These are phyloP conservation scores for Eueremaeus valkanovi DNA, from an alignment of 2,888 invertebrate genomes.

Conservation along the genomic window DNA sequence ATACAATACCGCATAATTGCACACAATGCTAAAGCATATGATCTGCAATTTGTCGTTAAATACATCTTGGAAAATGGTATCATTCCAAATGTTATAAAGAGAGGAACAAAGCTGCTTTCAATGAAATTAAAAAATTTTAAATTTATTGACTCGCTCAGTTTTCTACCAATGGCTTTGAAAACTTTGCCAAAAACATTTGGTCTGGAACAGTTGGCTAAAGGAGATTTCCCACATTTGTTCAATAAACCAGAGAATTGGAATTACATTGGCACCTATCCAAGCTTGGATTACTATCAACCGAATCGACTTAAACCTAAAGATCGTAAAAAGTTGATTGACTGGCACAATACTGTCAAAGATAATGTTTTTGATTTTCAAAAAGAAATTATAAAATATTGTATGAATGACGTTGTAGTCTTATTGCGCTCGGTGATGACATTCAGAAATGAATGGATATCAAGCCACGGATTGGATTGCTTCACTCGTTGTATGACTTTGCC, in stretches of 20 bases:
- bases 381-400: conserved; percentile 46
- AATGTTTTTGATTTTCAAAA: conserved; percentile 45
- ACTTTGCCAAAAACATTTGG: conserved; percentile 34
- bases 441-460: conserved; percentile 8
- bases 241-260: conserved; percentile 33
- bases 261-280: conserved; percentile 12
- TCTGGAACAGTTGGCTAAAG: conserved; percentile 1
- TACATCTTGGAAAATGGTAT: not conserved
- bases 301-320: not conserved
- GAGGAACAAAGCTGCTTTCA: conserved; percentile 36
- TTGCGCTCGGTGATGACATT: conserved; percentile 38
- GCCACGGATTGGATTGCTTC: conserved; percentile 43
- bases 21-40: conserved; percentile 41
- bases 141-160: conserved; percentile 34
- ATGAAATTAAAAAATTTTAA: conserved; percentile 7
- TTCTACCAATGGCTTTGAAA: conserved; percentile 33
- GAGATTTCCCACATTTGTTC: conserved; percentile 40
- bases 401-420: conserved; percentile 44
- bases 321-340: not conserved
- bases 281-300: not conserved
- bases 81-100: not conserved
- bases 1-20: conserved; percentile 29
- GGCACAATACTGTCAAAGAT: conserved; percentile 39
- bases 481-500: conserved; percentile 43
- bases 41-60: conserved; percentile 41